phyloP scores from a whole-genome alignment of 1,140 invertebrate species.

The Caenorhabditis inopinata region DNA sequence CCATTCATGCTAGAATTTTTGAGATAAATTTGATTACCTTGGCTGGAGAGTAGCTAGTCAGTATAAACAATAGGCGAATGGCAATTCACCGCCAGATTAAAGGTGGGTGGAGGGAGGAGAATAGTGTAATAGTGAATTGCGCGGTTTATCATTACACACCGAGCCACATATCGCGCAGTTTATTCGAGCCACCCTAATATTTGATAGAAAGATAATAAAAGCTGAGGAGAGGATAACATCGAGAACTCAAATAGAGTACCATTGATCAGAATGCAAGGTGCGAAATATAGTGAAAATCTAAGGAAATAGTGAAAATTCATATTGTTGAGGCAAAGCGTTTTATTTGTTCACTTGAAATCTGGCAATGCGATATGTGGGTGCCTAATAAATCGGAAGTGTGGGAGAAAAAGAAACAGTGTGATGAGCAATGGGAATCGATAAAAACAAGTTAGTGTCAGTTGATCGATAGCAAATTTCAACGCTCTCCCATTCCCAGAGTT shows the following conservation, averaged over 20 bases:
- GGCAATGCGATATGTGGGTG: background rate
- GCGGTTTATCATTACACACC: constrained; percentile 30
- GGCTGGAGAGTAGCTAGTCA: constrained; percentile 7
- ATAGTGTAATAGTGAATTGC: constrained; percentile 20
- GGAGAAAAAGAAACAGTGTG: background rate
- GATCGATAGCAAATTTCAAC: background rate
- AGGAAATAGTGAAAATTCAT: background rate
- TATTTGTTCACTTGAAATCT: constrained; percentile 22
- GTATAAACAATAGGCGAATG: constrained; percentile 19
- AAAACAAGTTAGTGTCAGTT: constrained; percentile 11
- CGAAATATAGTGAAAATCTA: background rate
- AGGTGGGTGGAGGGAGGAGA: constrained; percentile 19
- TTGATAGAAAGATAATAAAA: background rate
- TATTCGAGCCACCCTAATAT: background rate
- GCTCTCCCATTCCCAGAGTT: too few relatives aligned
- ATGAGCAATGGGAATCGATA: too few relatives aligned
- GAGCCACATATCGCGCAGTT: constrained; percentile 27
- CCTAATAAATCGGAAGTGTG: background rate
- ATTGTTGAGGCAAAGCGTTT: background rate
- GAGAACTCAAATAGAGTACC: constrained; percentile 18
- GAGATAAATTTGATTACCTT: background rate
- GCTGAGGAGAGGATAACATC: background rate
- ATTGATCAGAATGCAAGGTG: background rate
- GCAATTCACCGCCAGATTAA: background rate
- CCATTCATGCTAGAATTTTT: background rate